Conservation (phyloP, 2,797 vertebrate species). For the Buceros bicornis region DNA sequence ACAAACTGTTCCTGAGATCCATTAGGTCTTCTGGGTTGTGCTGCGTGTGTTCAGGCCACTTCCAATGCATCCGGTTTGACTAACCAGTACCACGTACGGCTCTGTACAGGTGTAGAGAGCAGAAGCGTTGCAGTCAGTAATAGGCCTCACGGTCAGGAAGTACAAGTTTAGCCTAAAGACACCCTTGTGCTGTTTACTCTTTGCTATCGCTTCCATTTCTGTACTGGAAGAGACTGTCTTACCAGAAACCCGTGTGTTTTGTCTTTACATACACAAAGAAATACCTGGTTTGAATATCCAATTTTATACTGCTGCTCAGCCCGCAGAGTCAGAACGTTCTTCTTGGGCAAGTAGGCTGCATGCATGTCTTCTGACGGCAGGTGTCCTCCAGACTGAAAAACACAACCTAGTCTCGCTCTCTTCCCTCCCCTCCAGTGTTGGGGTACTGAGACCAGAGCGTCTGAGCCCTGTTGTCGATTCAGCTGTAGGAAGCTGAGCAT, state of each 20-base stretch:
- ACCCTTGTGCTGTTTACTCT: not conserved
- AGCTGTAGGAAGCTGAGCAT: not conserved
- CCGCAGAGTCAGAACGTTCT: not conserved
- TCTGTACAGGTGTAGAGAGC: not conserved
- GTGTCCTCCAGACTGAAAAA: not conserved
- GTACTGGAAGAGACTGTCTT: not conserved
- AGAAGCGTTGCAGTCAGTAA: not conserved
- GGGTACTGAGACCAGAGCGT: not conserved
- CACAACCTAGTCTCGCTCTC: not conserved
- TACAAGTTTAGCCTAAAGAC: not conserved
- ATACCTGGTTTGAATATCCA: not conserved
- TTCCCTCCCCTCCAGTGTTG: fast-evolving
- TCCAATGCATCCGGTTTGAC: not conserved
- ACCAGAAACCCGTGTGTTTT: not conserved
- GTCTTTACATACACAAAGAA: not conserved
- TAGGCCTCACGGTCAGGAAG: not conserved
- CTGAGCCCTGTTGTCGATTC: not conserved
- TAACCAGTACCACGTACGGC: fast-evolving
- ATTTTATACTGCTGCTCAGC: not conserved
- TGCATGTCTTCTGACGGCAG: not conserved
- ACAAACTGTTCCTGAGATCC: not conserved
- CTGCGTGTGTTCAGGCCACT: not conserved
- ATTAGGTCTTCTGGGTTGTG: not conserved
- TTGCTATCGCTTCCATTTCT: not conserved
- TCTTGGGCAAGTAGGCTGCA: not conserved